Evolutionary conservation across 2,888 invertebrate species (phyloP).

Genomic region (Syrphus vitripennis): DNA sequence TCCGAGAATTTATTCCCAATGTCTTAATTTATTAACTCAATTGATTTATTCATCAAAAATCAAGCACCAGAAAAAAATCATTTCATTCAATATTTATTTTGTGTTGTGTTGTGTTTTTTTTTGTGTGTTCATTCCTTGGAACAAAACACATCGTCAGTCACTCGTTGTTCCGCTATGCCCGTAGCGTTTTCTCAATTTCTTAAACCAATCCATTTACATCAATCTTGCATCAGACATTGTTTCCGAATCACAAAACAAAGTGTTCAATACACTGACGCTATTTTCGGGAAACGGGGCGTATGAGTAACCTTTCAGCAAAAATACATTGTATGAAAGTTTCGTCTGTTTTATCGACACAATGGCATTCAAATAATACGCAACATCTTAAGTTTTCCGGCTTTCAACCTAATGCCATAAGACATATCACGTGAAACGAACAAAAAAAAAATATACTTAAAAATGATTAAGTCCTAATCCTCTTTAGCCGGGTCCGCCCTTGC

Average conservation of each 20-base stretch:
- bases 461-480: conserved; percentile 29
- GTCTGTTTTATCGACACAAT: background rate
- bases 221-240: background rate
- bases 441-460: conserved; percentile 24
- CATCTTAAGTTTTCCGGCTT: conserved; percentile 30
- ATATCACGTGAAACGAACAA: too few relatives aligned
- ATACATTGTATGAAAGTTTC: conserved; percentile 9
- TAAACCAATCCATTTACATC: background rate
- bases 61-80: background rate
- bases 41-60: background rate
- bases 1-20: background rate
- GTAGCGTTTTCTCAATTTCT: background rate
- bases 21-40: background rate
- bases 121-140: background rate
- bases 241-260: background rate
- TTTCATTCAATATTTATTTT: background rate
- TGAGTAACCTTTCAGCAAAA: conserved; percentile 49
- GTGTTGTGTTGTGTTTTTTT: background rate
- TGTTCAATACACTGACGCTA: background rate
- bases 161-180: too few relatives aligned
- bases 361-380: conserved; percentile 3
- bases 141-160: background rate
- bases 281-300: conserved; percentile 59
- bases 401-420: conserved; percentile 33
- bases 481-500: conserved; percentile 48